A percentile compares a stretch with the other conserved stretches of the same genome.
Evolutionary conservation across 1,140 invertebrate genomes (phyloP).

Genomic region (Drosophila rhopaloa): DNA sequence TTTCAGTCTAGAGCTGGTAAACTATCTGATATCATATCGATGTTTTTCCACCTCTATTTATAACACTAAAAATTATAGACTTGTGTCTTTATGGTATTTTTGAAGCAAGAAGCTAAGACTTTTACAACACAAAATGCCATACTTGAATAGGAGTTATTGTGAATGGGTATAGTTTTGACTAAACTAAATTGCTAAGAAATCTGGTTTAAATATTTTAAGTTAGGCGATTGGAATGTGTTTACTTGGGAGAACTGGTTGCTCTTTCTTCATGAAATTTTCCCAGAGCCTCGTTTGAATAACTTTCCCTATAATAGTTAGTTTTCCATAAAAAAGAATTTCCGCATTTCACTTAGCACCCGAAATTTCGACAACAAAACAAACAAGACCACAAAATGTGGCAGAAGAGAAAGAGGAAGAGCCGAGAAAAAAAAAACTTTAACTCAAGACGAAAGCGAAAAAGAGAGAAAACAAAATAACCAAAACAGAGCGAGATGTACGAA

Average conservation of each 20-base stretch:
- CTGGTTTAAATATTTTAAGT: too few relatives aligned
- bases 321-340: constrained; percentile 47
- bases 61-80: too few relatives aligned
- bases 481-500: constrained; percentile 17
- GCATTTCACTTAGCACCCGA: constrained; percentile 39
- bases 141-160: too few relatives aligned
- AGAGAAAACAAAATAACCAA: constrained; percentile 41
- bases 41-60: neutral
- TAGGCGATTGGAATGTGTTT: too few relatives aligned
- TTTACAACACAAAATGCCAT: too few relatives aligned
- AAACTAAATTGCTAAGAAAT: too few relatives aligned
- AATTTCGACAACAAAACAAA: constrained; percentile 31
- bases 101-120: too few relatives aligned
- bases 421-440: constrained; percentile 31
- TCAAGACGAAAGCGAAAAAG: constrained; percentile 29
- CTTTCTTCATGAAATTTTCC: neutral
- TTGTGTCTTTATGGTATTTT: too few relatives aligned
- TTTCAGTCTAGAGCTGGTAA: too few relatives aligned
- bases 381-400: constrained; percentile 26
- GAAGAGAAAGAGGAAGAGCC: neutral
- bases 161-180: too few relatives aligned
- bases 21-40: neutral
- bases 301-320: constrained; percentile 34
- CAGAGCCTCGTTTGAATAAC: constrained; percentile 14
- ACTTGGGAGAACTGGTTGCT: constrained; percentile 1